Conservation (phyloP, 2,797 vertebrate genomes). For the Okamejei kenojei region DNA sequence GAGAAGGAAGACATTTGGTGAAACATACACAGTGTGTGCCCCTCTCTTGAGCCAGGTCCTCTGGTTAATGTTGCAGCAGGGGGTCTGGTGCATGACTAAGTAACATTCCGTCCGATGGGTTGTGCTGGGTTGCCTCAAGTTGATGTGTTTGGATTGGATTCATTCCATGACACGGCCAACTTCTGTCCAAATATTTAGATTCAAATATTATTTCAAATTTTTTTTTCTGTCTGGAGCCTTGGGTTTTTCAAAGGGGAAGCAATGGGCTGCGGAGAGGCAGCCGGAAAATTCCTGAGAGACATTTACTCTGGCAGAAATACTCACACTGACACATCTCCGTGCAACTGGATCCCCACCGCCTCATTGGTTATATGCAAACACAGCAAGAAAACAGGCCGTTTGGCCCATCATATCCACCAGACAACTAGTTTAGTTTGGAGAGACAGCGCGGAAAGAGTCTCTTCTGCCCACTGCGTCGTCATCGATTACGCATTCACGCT, state of each 20-base stretch:
- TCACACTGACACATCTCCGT: background rate
- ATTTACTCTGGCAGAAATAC: background rate
- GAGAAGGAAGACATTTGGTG: background rate
- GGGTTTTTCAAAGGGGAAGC: background rate
- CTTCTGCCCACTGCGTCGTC: no score
- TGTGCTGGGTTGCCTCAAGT: slow-evolving; percentile 24
- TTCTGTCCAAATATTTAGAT: slow-evolving; percentile 26
- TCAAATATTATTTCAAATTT: slow-evolving; percentile 27
- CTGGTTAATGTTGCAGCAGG: background rate
- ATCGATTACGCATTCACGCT: no score
- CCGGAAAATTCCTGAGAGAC: no score
- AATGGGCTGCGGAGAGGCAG: background rate
- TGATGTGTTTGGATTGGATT: slow-evolving; percentile 27
- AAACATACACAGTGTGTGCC: background rate
- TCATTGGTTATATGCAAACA: no score
- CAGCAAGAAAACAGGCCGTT: no score
- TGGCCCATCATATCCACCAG: no score
- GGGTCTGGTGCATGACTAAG: background rate
- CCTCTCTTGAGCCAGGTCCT: background rate
- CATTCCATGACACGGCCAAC: background rate
- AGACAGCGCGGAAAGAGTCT: no score
- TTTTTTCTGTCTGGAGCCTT: background rate
- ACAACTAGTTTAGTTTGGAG: no score
- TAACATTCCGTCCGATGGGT: background rate
- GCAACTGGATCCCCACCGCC: background rate